Conservation (phyloP, 2,888 invertebrate species). For the Rotaria macrura region DNA sequence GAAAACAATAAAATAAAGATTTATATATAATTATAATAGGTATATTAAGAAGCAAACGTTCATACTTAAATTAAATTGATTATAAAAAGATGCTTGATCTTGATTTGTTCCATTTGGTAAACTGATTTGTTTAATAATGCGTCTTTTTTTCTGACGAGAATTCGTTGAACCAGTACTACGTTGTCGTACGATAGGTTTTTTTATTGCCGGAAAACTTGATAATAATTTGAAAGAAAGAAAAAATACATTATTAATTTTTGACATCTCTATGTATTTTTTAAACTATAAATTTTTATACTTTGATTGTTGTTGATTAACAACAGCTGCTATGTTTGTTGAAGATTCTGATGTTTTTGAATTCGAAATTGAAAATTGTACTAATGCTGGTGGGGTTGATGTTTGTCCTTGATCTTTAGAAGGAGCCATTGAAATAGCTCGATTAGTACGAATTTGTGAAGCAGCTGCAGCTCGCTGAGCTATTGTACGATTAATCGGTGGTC, state of each 20-base stretch:
- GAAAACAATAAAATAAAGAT: no score
- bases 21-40: no score
- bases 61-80: slow-evolving; percentile 5
- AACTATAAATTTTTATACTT: background rate
- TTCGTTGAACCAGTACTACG: background rate
- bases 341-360: background rate
- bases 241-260: no score
- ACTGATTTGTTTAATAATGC: background rate
- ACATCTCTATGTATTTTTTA: background rate
- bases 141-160: background rate
- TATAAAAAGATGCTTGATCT: background rate
- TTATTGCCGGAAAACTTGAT: background rate
- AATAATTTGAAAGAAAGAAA: no score
- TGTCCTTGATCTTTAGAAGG: background rate
- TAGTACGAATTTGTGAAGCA: background rate
- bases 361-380: background rate
- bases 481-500: background rate
- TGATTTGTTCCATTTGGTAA: background rate
- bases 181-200: background rate
- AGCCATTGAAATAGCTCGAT: background rate
- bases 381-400: background rate
- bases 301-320: background rate
- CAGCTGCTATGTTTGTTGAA: background rate
- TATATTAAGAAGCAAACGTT: no score
- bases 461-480: background rate